phyloP scores from a whole-genome alignment of 1,140 invertebrate genomes.

The Drosophila ananassae region DNA sequence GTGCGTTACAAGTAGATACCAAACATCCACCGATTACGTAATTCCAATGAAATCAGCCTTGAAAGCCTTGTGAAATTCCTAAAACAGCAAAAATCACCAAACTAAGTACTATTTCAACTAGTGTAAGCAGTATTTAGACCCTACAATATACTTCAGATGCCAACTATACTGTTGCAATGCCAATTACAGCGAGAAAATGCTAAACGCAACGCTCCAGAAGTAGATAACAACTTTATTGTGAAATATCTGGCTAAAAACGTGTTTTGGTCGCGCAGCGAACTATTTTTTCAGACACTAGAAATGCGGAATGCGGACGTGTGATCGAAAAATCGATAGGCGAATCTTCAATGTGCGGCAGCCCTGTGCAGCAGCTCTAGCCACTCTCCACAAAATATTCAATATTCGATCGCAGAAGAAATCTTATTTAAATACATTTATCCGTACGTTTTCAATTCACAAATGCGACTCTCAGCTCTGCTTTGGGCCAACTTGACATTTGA shows the following conservation, averaged over 20 bases:
- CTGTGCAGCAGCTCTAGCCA: conserved; percentile 15
- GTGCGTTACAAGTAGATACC: conserved; percentile 32
- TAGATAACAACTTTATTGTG: conserved; percentile 13
- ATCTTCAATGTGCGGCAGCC: conserved; percentile 6
- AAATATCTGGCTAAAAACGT: conserved; percentile 25
- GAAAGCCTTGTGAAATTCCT: conserved; percentile 20
- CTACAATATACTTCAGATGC: conserved; percentile 33
- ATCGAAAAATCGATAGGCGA: conserved; percentile 33
- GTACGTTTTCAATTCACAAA: conserved; percentile 21
- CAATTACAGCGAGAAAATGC: neutral
- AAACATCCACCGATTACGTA: conserved; percentile 40
- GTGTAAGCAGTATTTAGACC: neutral
- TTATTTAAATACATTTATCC: conserved; percentile 2
- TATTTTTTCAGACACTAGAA: conserved; percentile 18
- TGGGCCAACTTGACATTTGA: conserved; percentile 11
- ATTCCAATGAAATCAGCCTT: conserved; percentile 26
- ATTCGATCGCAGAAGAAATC: neutral
- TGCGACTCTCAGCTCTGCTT: conserved; percentile 2
- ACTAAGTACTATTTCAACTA: conserved; percentile 18
- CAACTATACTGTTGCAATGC: conserved; percentile 10
- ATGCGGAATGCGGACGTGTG: conserved; percentile 15
- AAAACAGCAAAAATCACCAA: conserved; percentile 27
- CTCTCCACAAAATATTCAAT: conserved; percentile 9
- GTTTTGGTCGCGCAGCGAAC: conserved; percentile 23
- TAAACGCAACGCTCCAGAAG: neutral